Base-by-base conservation (phyloP, 1,140 invertebrate species). In the Bombus huntii region DNA sequence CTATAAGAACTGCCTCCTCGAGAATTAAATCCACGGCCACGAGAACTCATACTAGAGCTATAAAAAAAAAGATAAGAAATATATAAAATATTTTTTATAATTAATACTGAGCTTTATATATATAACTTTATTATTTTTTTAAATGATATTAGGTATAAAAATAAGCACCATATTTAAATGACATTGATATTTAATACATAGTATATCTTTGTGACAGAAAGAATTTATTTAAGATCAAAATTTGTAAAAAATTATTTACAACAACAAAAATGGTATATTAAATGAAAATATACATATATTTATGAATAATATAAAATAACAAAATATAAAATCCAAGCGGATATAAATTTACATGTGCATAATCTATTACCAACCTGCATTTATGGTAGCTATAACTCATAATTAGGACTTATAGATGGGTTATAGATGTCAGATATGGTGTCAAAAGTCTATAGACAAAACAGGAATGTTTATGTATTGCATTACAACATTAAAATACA, bases 321-420 rank as follows among this genome's bases (percentile, higher is more conserved):
- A 71, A 42, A n/a, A n/a, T 72, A 22, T 1, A 59, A 65, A 78
- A 57, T 65, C 25, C 6, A 44, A 68, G 53, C 37, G 28, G 28
- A 62, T 75, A 39, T 42, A 66, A 47, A 78, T 81, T 70, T 76
- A 81, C n/a, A 76, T 37, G 3, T 44, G 57, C 74, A 65, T 78
- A 42, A 15, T 66, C 37, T 57, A 75, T 53, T 90, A 92, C 92
- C 70, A 93, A 93, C 92, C 92, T 93, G 92, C 92, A 93, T 89
- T 94, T 93, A 91, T 93, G 93, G 88, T 93, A 93, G 83, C 92
- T 92, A 85, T 94, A 93, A 90, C 91, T 94, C 93, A 93, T 94
- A 88, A 89, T 93, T 92, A 91, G 76, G 85, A 89, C 85, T 87
- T 92, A 92, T 87, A 62, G 89, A 74, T 90, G 90, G 88, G 42